These are phyloP conservation scores for Nephila pilipes DNA, from an alignment of 1,140 invertebrate species.

Conservation along the genomic window DNA sequence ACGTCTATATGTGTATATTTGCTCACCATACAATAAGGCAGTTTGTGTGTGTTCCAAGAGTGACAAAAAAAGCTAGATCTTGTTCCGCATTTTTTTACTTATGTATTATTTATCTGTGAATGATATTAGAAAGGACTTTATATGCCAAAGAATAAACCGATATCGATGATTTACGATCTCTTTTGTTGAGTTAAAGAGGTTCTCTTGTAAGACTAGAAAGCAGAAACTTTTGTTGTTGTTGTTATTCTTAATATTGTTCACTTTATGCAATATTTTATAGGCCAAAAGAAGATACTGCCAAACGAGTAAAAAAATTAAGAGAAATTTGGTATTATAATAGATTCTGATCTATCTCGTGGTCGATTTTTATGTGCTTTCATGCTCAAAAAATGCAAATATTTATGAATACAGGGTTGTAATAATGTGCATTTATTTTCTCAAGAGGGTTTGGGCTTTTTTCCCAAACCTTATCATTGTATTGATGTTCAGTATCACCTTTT, in stretches of 20 bases:
- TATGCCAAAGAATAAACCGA: slow-evolving; percentile 38
- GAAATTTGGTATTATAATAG: background rate
- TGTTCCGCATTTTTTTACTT: background rate
- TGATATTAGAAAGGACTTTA: slow-evolving; percentile 34
- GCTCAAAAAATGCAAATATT: background rate
- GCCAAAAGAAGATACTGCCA: background rate
- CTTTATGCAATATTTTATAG: background rate
- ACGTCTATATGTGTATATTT: background rate
- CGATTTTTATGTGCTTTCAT: background rate
- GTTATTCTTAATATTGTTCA: no score
- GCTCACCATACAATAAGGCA: background rate
- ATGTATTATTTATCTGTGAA: background rate
- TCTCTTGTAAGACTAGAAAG: background rate
- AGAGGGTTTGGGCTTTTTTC: background rate
- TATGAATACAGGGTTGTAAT: background rate
- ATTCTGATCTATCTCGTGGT: background rate
- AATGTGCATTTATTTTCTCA: background rate
- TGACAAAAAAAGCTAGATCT: background rate
- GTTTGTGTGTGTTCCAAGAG: background rate
- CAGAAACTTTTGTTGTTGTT: no score
- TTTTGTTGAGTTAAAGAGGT: slow-evolving; percentile 38
- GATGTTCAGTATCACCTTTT: no score
- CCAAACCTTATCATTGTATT: background rate
- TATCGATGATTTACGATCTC: slow-evolving; percentile 39
- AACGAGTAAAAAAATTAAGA: background rate